Evolutionary conservation across 2,888 invertebrate species (phyloP).

Genomic region (Xanthia icteritia): DNA sequence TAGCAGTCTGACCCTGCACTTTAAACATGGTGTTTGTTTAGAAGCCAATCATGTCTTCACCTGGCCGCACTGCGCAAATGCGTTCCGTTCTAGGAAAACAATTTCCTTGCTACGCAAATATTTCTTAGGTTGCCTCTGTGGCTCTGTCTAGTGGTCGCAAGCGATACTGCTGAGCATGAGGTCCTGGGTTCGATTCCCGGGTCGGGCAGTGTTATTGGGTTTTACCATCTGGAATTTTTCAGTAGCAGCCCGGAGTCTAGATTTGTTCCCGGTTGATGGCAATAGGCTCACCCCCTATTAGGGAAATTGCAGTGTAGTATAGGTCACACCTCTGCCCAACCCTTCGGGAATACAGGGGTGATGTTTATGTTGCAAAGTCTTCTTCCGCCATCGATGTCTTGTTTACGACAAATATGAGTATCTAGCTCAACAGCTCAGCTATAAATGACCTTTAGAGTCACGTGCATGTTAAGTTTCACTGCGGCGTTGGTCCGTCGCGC

Average conservation of each 20-base stretch:
- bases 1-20: slow-evolving; percentile 25
- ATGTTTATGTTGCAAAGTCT: slow-evolving; percentile 54
- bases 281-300: background rate
- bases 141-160: background rate
- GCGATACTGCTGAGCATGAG: no score
- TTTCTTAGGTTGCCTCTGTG: background rate
- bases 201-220: no score
- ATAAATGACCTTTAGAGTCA: slow-evolving; percentile 60
- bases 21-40: slow-evolving; percentile 48
- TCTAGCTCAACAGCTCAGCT: slow-evolving; percentile 17
- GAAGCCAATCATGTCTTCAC: slow-evolving; percentile 47
- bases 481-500: slow-evolving; percentile 73
- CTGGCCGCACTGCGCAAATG: slow-evolving; percentile 48
- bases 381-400: slow-evolving; percentile 63
- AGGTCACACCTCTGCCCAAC: background rate
- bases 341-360: no score
- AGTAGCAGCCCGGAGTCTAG: no score
- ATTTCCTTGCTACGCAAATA: slow-evolving; percentile 64
- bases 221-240: background rate
- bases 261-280: background rate
- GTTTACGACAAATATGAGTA: slow-evolving; percentile 47
- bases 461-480: slow-evolving; percentile 69
- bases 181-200: background rate
- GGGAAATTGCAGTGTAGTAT: background rate
- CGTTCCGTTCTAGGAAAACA: slow-evolving; percentile 62